phyloP scores from a whole-genome alignment of 2,888 invertebrate genomes.

The Drosophila gaucha region DNA sequence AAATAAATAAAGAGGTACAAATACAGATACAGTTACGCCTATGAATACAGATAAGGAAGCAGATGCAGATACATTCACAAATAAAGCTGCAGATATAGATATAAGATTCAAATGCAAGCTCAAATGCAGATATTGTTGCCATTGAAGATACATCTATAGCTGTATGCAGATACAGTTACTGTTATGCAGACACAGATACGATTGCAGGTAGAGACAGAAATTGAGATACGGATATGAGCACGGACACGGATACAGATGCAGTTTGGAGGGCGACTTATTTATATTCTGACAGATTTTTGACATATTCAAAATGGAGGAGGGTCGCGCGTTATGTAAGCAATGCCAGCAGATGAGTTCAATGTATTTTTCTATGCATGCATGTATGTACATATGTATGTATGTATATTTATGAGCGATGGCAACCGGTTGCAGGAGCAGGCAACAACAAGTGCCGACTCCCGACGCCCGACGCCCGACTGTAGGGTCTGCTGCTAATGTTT shows the following conservation, averaged over 20 bases:
- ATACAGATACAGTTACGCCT: neutral
- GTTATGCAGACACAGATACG: neutral
- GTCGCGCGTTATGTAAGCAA: constrained; percentile 62
- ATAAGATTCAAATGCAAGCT: neutral
- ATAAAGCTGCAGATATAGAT: neutral
- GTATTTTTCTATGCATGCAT: constrained; percentile 59
- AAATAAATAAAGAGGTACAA: no score
- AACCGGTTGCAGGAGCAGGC: constrained; percentile 48
- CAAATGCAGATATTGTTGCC: no score
- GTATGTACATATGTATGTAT: no score
- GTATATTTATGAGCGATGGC: constrained; percentile 59
- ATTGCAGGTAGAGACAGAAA: neutral
- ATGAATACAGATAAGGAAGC: constrained; percentile 1
- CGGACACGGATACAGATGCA: constrained; percentile 13
- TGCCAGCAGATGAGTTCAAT: constrained; percentile 58
- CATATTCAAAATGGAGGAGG: constrained; percentile 38
- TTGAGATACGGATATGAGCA: neutral
- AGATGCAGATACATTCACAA: no score
- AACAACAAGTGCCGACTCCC: constrained; percentile 40
- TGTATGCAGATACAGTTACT: neutral
- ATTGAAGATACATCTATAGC: neutral
- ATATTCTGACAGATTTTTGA: constrained; percentile 58
- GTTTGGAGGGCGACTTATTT: constrained; percentile 50
- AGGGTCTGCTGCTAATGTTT: constrained; percentile 25
- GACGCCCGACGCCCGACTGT: neutral